Percentiles rank a stretch among this genome's conserved stretches.
phyloP scores from a whole-genome alignment of 1,140 invertebrate species.

The Halictus rubicundus region DNA sequence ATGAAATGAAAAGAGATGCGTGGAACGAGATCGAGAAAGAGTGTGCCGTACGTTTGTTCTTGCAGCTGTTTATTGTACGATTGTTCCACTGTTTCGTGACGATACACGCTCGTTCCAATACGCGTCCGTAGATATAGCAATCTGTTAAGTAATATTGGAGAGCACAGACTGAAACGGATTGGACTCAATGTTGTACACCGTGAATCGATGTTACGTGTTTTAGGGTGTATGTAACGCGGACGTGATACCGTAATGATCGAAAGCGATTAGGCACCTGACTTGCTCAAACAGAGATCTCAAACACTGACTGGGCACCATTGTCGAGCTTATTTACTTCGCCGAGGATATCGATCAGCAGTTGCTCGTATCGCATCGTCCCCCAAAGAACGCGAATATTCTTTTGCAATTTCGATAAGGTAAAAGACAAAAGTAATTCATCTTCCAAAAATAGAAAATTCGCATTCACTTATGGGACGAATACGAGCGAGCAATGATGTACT shows the following conservation, averaged over 20 bases:
- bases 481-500: neutral
- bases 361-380: neutral
- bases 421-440: no score
- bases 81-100: neutral
- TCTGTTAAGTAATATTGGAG: neutral
- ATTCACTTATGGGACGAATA: neutral
- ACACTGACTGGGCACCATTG: conserved; percentile 7
- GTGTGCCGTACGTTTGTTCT: neutral
- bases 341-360: neutral
- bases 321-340: conserved; percentile 21
- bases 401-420: no score
- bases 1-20: neutral
- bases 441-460: no score
- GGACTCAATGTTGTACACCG: conserved; percentile 5
- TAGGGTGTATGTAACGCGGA: conserved; percentile 18
- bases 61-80: neutral
- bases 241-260: conserved; percentile 25
- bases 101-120: neutral
- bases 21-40: neutral
- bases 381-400: no score
- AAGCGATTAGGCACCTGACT: conserved; percentile 39
- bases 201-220: conserved; percentile 41
- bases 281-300: conserved; percentile 43
- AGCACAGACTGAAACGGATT: conserved; percentile 15
- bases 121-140: neutral